Evolutionary conservation across 2,888 invertebrate species (phyloP).

Genomic region (Brachyptera putata): DNA sequence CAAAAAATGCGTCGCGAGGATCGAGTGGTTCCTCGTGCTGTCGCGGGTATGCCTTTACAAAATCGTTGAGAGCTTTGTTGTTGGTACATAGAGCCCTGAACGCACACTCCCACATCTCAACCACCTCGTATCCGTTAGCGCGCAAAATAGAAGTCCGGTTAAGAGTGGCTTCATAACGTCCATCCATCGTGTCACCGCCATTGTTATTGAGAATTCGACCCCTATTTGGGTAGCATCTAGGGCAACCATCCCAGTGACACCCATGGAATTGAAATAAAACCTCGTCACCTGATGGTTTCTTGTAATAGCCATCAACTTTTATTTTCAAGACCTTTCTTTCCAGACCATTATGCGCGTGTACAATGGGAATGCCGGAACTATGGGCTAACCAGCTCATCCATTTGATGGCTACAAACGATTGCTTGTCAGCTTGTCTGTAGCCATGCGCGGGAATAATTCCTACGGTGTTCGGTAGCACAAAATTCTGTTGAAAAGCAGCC

Average conservation of each 20-base stretch:
- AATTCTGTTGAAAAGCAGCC: not conserved
- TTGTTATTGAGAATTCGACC: not conserved
- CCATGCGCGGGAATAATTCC: not conserved
- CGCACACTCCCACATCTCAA: slow-evolving; percentile 29
- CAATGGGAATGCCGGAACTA: not conserved
- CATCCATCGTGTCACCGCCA: not conserved
- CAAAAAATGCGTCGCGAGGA: slow-evolving; percentile 37
- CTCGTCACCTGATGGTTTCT: too few species aligned
- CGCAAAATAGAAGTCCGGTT: not conserved
- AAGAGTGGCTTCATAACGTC: not conserved
- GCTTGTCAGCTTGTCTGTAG: not conserved
- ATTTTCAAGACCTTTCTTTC: not conserved
- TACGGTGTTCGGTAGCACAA: not conserved
- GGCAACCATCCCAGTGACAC: slow-evolving; percentile 24
- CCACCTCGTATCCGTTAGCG: slow-evolving; percentile 18
- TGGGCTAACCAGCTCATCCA: not conserved
- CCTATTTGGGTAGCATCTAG: not conserved
- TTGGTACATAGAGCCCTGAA: slow-evolving; percentile 2
- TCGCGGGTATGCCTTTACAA: not conserved
- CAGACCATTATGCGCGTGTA: not conserved
- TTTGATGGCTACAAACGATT: not conserved
- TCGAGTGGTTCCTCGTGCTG: slow-evolving; percentile 15
- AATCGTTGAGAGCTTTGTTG: not conserved
- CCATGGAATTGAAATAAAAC: slow-evolving; percentile 13
- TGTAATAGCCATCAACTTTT: not conserved